A percentile compares a stretch with the other conserved stretches of the same genome.
These are phyloP conservation scores for Epinotia brunnichana DNA, from an alignment of 2,888 invertebrate genomes.

Conservation along the genomic window DNA sequence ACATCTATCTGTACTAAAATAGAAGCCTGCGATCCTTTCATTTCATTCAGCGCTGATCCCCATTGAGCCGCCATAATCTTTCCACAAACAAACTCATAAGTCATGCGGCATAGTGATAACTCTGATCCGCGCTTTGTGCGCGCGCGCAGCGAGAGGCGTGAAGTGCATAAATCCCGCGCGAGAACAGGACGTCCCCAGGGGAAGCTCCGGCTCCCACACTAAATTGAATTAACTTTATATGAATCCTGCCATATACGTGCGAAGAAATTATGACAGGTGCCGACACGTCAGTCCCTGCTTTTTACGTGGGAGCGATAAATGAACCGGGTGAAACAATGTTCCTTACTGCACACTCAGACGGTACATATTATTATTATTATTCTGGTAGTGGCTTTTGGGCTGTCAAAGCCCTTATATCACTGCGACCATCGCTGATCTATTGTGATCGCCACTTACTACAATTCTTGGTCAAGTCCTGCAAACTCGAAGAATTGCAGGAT, in stretches of 20 bases:
- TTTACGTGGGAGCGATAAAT: constrained; percentile 13
- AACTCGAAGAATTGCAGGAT: too few relatives aligned
- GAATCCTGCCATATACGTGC: constrained; percentile 35
- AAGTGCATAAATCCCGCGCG: constrained; percentile 37
- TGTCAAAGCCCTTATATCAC: too few relatives aligned
- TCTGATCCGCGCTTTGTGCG: constrained; percentile 33
- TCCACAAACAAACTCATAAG: constrained; percentile 36
- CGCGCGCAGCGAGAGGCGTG: constrained; percentile 33
- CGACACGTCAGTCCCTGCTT: background rate
- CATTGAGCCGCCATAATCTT: constrained; percentile 30
- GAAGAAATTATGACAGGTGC: constrained; percentile 28
- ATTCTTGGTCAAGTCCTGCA: too few relatives aligned
- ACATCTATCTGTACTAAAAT: constrained; percentile 22
- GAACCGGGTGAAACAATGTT: constrained; percentile 1
- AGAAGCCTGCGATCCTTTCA: constrained; percentile 28
- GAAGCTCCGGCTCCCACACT: constrained; percentile 31
- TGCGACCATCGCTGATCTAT: too few relatives aligned
- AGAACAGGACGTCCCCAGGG: constrained; percentile 21
- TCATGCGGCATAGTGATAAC: constrained; percentile 34
- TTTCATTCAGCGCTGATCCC: constrained; percentile 36
- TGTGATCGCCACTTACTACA: too few relatives aligned
- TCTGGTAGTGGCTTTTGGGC: too few relatives aligned
- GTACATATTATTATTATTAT: too few relatives aligned
- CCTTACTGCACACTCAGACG: constrained; percentile 4
- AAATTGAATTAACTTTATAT: constrained; percentile 31